Evolutionary conservation across 2,888 invertebrate species (phyloP).

Genomic region (Drymonia ruficornis): DNA sequence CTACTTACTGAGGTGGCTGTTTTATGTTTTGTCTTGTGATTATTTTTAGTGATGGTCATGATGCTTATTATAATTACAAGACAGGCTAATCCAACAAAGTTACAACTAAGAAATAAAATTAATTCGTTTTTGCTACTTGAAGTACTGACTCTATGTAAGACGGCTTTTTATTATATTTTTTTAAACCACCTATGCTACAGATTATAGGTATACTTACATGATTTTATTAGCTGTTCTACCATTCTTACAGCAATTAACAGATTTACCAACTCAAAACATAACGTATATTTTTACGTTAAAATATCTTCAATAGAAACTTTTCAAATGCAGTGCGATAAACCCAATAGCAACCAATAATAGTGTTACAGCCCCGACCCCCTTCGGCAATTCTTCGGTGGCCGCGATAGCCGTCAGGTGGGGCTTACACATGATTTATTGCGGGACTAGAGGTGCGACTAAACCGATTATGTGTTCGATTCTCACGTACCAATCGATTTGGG

Average conservation of each 20-base stretch:
- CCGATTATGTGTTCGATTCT: constrained; percentile 55
- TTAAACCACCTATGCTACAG: too few species aligned
- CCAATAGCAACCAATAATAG: constrained; percentile 17
- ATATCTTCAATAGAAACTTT: neutral
- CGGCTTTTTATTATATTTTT: too few species aligned
- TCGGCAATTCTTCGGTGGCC: constrained; percentile 16
- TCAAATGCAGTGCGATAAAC: neutral
- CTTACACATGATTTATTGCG: constrained; percentile 64
- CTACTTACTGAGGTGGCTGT: constrained; percentile 20
- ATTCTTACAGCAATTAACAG: too few species aligned
- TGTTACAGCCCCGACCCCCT: constrained; percentile 3
- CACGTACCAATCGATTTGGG: constrained; percentile 31
- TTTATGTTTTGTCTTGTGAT: neutral
- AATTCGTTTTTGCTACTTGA: too few species aligned
- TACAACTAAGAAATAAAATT: too few species aligned
- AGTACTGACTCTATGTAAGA: too few species aligned
- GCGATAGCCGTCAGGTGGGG: constrained; percentile 60
- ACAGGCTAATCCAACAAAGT: too few species aligned
- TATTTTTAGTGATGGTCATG: neutral
- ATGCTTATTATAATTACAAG: too few species aligned
- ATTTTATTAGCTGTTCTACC: too few species aligned
- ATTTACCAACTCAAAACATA: too few species aligned
- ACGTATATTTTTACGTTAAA: neutral
- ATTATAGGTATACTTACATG: too few species aligned
- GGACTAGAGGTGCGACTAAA: constrained; percentile 49